phyloP scores from a whole-genome alignment of 2,888 invertebrate species.

The Cybosia mesomella region DNA sequence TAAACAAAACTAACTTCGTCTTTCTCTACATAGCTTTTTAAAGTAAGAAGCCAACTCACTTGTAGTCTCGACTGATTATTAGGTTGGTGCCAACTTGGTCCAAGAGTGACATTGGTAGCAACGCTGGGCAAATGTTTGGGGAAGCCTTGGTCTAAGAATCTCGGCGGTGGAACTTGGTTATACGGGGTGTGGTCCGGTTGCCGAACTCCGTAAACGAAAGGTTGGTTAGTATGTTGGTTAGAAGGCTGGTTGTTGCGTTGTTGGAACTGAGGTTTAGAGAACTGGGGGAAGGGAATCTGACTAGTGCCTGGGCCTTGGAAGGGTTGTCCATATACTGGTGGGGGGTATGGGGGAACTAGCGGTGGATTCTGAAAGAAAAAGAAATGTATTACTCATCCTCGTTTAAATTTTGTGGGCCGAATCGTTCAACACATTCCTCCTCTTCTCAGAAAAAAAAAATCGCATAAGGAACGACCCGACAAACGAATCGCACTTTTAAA shows the following conservation, averaged over 20 bases:
- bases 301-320: conserved; percentile 63
- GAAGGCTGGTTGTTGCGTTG: conserved; percentile 35
- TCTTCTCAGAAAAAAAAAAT: no score
- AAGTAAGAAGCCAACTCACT: conserved; percentile 17
- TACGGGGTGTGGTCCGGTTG: conserved; percentile 7
- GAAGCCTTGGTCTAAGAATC: conserved; percentile 51
- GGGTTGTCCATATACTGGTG: conserved; percentile 61
- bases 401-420: no score
- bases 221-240: conserved; percentile 41
- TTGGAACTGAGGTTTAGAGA: conserved; percentile 65
- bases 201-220: conserved; percentile 27
- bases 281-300: conserved; percentile 70
- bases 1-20: no score
- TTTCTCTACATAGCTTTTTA: neutral
- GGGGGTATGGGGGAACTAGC: conserved; percentile 67
- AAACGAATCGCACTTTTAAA: no score
- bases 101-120: conserved; percentile 53
- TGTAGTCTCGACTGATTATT: conserved; percentile 29
- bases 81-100: conserved; percentile 64
- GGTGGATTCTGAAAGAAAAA: conserved; percentile 59
- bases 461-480: no score
- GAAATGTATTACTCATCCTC: neutral
- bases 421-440: no score
- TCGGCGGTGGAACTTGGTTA: conserved; percentile 23
- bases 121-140: conserved; percentile 67